A percentile compares a stretch with the other conserved stretches of the same genome.
Conservation (phyloP, 2,888 invertebrate genomes). For the Artemia sinica region DNA sequence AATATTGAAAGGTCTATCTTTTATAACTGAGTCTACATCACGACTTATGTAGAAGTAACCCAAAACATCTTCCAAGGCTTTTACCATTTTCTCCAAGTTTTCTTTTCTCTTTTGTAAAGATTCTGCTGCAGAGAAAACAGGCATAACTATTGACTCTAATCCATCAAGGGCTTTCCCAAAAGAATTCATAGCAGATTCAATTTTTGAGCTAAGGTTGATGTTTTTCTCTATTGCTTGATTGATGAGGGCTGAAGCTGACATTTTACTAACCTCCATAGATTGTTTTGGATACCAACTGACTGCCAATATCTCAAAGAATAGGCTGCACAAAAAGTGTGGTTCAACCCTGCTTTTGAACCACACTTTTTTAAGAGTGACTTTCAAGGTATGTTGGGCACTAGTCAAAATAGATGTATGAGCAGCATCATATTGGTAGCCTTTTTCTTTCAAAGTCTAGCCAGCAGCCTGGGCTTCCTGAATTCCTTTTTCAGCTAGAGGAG, state of each 20-base stretch:
- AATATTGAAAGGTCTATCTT: slow-evolving; percentile 56
- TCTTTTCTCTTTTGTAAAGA: slow-evolving; percentile 75
- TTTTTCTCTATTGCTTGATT: slow-evolving; percentile 58
- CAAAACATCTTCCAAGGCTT: slow-evolving; percentile 76
- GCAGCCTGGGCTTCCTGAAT: too few species aligned
- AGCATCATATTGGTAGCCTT: too few species aligned
- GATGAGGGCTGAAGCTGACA: background rate
- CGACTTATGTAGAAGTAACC: slow-evolving; percentile 87
- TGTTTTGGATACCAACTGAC: too few species aligned
- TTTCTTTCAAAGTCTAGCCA: too few species aligned
- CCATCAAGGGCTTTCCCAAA: slow-evolving; percentile 77
- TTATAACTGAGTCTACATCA: slow-evolving; percentile 68
- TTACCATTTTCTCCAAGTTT: slow-evolving; percentile 76
- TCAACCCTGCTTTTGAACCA: too few species aligned
- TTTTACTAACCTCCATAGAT: too few species aligned
- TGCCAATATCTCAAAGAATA: too few species aligned
- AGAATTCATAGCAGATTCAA: slow-evolving; percentile 70
- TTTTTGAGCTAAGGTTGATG: slow-evolving; percentile 60
- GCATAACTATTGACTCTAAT: slow-evolving; percentile 77
- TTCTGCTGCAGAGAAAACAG: slow-evolving; percentile 86
- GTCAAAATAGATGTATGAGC: too few species aligned
- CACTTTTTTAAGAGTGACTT: too few species aligned
- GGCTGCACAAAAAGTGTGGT: too few species aligned
- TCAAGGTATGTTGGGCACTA: too few species aligned
- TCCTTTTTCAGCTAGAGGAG: too few species aligned